Base-by-base conservation (phyloP, 2,888 invertebrate species). In the Idaea dimidiata region DNA sequence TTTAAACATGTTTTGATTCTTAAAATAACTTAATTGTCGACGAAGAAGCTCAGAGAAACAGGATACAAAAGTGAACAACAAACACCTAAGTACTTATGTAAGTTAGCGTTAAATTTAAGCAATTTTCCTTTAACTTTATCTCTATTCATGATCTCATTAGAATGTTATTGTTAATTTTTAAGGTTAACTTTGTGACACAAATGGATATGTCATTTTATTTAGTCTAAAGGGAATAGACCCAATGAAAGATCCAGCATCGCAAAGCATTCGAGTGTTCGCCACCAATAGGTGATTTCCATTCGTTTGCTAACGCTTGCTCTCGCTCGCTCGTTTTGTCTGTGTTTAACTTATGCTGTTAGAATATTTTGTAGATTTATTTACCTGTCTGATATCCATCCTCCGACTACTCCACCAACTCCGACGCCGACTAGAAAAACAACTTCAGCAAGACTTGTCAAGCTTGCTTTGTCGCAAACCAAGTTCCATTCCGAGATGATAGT, bases 371-470 rank as follows among this genome's bases (percentile, higher is more conserved):
- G 33, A 33, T 14, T 33, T 5, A 65, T 82, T 80, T 72, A 92
- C 94, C 94, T 96, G 86, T 97, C 97, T 6, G 96, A 96, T 62
- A 96, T 93, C 84, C 95, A 95, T 24, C 96, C 96, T 66, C 96
- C 96, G n/a, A 96, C 93, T 16, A 96, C 94, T 60, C 96, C 96
- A 61, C 97, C 97, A 57, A 95, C 88, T 63, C 96, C 96, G 16
- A 96, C 96, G 43, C 97, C 97, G 31, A 95, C 89, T 66, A 97
- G 88, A 84, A 96, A 97, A 82, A 95, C 94, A 87, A 96, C 96
- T 87, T 96, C 97, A 14, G 96, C 95, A 33, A 96, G 88, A 79
- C 94, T 96, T 66, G 94, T 95, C 62, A 96, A 86, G 74, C 94
- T 93, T 65, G 94, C 94, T 77, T 94, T 93, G 71, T 96, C 96